Conservation (phyloP, 2,888 invertebrate genomes). For the Dasypogon diadema region DNA sequence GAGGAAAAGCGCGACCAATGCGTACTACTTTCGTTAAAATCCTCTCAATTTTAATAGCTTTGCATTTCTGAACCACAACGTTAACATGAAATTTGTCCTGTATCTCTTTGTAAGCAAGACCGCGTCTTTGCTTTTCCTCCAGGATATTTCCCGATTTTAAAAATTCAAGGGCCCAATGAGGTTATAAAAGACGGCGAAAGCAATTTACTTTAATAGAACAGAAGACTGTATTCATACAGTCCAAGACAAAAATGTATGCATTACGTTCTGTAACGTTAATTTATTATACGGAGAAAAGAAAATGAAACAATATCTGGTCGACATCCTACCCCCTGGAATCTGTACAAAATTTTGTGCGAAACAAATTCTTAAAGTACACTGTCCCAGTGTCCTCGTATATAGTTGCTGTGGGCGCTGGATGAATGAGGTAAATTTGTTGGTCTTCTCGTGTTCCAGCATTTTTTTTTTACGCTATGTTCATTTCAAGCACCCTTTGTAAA, state of each 20-base stretch:
- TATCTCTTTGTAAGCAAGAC: too few relatives aligned
- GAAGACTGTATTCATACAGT: not conserved
- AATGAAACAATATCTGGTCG: constrained; percentile 29
- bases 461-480: not conserved
- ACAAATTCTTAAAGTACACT: not conserved
- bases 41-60: too few relatives aligned
- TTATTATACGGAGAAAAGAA: constrained; percentile 30
- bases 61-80: too few relatives aligned
- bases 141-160: too few relatives aligned
- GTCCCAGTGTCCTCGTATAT: constrained; percentile 6
- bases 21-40: too few relatives aligned
- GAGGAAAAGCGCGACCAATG: too few relatives aligned
- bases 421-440: constrained; percentile 43
- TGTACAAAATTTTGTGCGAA: too few relatives aligned
- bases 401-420: constrained; percentile 14
- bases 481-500: constrained; percentile 34
- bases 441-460: constrained; percentile 13
- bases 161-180: not conserved
- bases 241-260: constrained; percentile 16
- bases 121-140: too few relatives aligned
- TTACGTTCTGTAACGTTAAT: constrained; percentile 25
- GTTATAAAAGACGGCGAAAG: constrained; percentile 15
- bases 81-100: too few relatives aligned
- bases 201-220: constrained; percentile 24
- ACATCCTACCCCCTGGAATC: not conserved